Percentiles rank a stretch among this genome's conserved stretches.
These are phyloP conservation scores for Marasmarcha lunaedactyla DNA, from an alignment of 2,888 invertebrate species.

Conservation along the genomic window DNA sequence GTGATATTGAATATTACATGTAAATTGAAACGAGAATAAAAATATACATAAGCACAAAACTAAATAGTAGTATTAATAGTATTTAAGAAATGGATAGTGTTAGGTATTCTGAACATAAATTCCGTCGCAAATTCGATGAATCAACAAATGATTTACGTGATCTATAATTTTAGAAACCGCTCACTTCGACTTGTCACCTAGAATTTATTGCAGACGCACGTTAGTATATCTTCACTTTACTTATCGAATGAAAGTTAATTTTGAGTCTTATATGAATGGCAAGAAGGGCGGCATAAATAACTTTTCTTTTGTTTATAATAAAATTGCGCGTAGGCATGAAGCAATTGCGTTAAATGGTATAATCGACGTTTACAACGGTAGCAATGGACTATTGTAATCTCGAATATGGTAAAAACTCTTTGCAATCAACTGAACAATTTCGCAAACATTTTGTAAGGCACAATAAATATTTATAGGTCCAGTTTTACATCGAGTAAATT, in stretches of 20 bases:
- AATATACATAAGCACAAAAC: too few relatives aligned
- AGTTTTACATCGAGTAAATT: slow-evolving; percentile 52
- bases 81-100: too few relatives aligned
- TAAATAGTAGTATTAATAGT: too few relatives aligned
- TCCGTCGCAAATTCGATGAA: slow-evolving; percentile 23
- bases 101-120: slow-evolving; percentile 36
- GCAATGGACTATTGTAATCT: slow-evolving; percentile 32
- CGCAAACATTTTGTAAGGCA: slow-evolving; percentile 31
- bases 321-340: slow-evolving; percentile 18
- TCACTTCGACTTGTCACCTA: slow-evolving; percentile 32
- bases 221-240: background rate
- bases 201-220: slow-evolving; percentile 26
- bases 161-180: slow-evolving; percentile 26
- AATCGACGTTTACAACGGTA: slow-evolving; percentile 29
- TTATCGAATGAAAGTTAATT: background rate
- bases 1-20: too few relatives aligned
- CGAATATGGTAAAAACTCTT: slow-evolving; percentile 37
- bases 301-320: slow-evolving; percentile 8
- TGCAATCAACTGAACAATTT: slow-evolving; percentile 41
- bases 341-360: slow-evolving; percentile 22
- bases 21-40: too few relatives aligned
- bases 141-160: slow-evolving; percentile 15
- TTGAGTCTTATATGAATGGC: background rate
- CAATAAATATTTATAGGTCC: slow-evolving; percentile 63
- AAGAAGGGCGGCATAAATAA: background rate